phyloP scores from a whole-genome alignment of 2,113 vertebrate species.

The Saguinus imperator region DNA sequence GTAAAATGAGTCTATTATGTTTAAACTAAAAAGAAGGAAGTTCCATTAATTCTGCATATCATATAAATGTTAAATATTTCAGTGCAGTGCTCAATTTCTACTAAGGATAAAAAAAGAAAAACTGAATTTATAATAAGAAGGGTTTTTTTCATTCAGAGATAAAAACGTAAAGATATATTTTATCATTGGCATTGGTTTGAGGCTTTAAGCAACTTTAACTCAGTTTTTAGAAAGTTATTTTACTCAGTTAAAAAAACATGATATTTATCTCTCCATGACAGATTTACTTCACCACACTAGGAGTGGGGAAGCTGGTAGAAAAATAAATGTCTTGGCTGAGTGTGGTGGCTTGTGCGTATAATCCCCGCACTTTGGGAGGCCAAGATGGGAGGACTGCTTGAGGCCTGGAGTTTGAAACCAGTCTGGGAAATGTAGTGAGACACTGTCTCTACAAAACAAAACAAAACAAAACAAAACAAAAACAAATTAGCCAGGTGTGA shows the following conservation, averaged over 20 bases:
- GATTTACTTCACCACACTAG: not conserved
- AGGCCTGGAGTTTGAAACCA: too few relatives aligned
- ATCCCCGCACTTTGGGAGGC: too few relatives aligned
- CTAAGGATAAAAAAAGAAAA: constrained; percentile 18
- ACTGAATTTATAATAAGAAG: constrained; percentile 25
- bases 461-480: too few relatives aligned
- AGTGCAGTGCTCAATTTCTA: not conserved
- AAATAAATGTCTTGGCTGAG: not conserved
- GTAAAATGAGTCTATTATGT: not conserved
- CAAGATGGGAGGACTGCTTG: too few relatives aligned
- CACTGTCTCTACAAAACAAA: too few relatives aligned
- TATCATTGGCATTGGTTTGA: not conserved
- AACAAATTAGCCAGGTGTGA: too few relatives aligned
- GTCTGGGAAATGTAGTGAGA: too few relatives aligned
- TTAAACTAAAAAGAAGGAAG: constrained; percentile 39
- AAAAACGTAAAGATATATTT: constrained; percentile 16
- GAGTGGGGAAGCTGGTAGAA: not conserved
- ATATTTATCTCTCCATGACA: not conserved
- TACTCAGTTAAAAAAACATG: not conserved
- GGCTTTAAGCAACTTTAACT: not conserved
- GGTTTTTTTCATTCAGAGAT: not conserved
- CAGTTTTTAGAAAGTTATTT: not conserved
- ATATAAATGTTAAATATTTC: not conserved
- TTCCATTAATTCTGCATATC: not conserved
- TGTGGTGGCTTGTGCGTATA: too few relatives aligned